A percentile compares a stretch with the other conserved stretches of the same genome.
Conservation (phyloP, 2,113 vertebrate genomes). For the Varanus salvator region DNA sequence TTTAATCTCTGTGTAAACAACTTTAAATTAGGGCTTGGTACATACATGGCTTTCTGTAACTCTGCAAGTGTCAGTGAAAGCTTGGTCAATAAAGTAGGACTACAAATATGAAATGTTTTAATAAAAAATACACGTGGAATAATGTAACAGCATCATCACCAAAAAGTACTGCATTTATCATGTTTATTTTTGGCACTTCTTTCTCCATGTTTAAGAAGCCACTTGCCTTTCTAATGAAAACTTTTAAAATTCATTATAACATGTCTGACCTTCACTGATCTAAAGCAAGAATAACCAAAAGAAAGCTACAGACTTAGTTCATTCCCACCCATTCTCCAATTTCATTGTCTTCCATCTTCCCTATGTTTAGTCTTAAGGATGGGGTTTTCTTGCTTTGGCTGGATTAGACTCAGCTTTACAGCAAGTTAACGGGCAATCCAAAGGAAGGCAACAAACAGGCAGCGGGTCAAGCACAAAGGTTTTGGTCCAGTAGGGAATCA, state of each 20-base stretch:
- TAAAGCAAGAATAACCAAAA: not conserved
- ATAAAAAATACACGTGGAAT: slow-evolving; percentile 7
- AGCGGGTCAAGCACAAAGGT: too few species aligned
- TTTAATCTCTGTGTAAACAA: not conserved
- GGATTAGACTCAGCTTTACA: too few species aligned
- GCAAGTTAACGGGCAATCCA: too few species aligned
- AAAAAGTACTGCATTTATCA: rapidly evolving
- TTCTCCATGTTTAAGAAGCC: not conserved
- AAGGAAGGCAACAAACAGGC: too few species aligned
- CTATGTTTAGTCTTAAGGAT: not conserved
- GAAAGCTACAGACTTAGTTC: not conserved
- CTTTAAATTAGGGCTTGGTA: not conserved
- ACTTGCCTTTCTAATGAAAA: slow-evolving; percentile 11
- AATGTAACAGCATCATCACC: not conserved
- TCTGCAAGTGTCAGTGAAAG: not conserved
- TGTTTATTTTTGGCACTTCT: not conserved
- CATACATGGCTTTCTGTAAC: not conserved
- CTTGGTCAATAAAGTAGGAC: too few species aligned
- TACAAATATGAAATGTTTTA: not conserved
- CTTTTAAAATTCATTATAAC: not conserved
- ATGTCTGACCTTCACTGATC: not conserved
- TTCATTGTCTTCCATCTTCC: not conserved
- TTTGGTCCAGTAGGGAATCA: too few species aligned
- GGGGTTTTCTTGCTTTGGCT: not conserved
- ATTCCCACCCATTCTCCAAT: not conserved